Base-by-base conservation (phyloP, 2,888 invertebrate genomes). In the Leptinotarsa rubiginosa region DNA sequence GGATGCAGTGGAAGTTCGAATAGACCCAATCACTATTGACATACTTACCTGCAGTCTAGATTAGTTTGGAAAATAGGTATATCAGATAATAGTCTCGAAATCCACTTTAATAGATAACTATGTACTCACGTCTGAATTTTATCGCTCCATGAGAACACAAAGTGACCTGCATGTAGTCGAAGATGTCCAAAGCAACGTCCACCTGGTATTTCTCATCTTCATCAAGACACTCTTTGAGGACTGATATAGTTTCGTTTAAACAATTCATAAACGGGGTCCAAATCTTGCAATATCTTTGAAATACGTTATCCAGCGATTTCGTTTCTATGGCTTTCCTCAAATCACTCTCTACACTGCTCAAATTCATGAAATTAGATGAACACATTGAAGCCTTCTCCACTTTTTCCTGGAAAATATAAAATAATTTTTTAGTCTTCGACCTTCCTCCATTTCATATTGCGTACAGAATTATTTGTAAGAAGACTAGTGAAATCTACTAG, bases 191-290 rank as follows among this genome's bases (percentile, higher is more conserved):
- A 4, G 62, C 31, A 16, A 13, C 62, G 31, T 62, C 62, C 1
- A 62, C 31, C 31, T 62, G 62, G n/a, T 62, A 31, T 62, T 62
- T 62, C n/a, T 62, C 62, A 62, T 62, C 31, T 62, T 41, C 62
- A 31, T 62, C 62, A 25, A 62, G n/a, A 10, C 62, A 62, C n/a
- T 41, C 4, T n/a, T 62, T 31, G 12, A 62, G 31, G 12, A 62
- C 31, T 31, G n/a, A 62, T 18, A 62, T 31, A 10, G 62, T 62
- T 62, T n/a, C 62, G n/a, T 62, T 62, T 10, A 62, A 62, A 62
- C 62, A 62, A 41, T 31, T n/a, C 15, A 31, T 25, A 16, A 62
- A n/a, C 16, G 62, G 62, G n/a, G 5, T 31, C 62, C 62, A 62
- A 7, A 41, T 7, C 5, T 25, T n/a, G n/a, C 62, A 62, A 12